These are phyloP conservation scores for Sitta europaea DNA, from an alignment of 2,113 vertebrate genomes.

Conservation along the genomic window DNA sequence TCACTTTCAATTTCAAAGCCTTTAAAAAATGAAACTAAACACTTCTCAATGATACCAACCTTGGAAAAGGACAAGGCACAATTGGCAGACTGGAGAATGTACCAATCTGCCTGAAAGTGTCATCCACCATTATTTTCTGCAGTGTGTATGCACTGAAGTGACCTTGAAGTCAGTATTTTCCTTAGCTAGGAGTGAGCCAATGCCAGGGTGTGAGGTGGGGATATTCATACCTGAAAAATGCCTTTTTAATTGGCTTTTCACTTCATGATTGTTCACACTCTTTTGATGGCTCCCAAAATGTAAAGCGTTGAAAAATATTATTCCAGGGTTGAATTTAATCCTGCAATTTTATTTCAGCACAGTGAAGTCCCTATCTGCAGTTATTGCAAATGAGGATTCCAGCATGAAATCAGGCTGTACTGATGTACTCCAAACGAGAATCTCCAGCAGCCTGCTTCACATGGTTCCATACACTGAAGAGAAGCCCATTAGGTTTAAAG, in stretches of 20 bases:
- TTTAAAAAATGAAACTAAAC: not conserved
- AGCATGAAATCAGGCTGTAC: not conserved
- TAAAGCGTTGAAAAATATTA: not conserved
- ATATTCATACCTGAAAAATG: not conserved
- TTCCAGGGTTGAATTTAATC: not conserved
- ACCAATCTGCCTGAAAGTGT: not conserved
- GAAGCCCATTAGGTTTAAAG: not conserved
- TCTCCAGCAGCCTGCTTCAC: not conserved
- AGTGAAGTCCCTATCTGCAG: not conserved
- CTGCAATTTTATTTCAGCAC: not conserved
- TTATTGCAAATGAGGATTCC: not conserved
- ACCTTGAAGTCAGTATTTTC: not conserved
- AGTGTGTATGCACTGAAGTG: not conserved
- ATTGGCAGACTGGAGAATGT: not conserved
- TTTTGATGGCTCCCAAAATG: not conserved
- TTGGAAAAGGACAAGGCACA: slow-evolving; percentile 10
- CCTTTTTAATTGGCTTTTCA: not conserved
- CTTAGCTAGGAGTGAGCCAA: not conserved
- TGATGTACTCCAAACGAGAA: not conserved
- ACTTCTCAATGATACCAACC: not conserved
- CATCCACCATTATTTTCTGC: not conserved
- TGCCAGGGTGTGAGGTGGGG: not conserved
- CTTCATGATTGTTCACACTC: not conserved
- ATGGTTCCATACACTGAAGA: not conserved
- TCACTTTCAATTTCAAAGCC: too few species aligned